Base-by-base conservation (phyloP, 2,888 invertebrate species). In the Dryadula phaetusa region DNA sequence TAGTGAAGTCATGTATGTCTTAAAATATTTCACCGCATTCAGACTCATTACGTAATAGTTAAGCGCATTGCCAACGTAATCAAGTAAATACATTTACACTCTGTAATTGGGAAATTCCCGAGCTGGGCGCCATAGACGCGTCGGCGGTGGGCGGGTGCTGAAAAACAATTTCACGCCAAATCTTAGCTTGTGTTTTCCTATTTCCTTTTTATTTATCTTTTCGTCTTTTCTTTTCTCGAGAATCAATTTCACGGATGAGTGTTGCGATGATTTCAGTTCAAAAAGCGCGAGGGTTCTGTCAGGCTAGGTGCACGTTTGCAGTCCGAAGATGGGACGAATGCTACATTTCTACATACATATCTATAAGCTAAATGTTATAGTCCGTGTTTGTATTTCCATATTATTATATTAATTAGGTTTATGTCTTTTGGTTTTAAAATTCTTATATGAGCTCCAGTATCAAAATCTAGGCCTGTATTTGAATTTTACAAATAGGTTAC, bases 121-220 rank as follows among this genome's bases (percentile, higher is more conserved):
- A 83, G 84, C 80, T 82, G 86, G 84, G 85, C 81, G 81, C 77
- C 80, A 77, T 78, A 77, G 79, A 79, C 82, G 79, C 83, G 82
- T 75, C 85, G 82, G 77, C 78, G 82, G 82, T 81, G 84, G 84
- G 85, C 82, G 88, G 87, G 85, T 80, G 89, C 85, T 88, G 87
- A 91, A 92, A 92, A 91, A 92, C 92, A 92, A 92, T 92, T 92
- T 92, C 92, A 92, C 92, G 92, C 92, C 92, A 92, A 92, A 92
- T 92, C 92, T 92, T 92, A 91, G 90, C 90, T 89, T 89, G 91
- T 92, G 92, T 92, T 92, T 92, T 92, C 90, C 90, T 92, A 92
- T 92, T 92, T 92, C 91, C 90, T 90, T 92, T 91, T 92, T 92
- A 92, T 92, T 92, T 92, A 92, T 92, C 90, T 91, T 91, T 91